Conservation (phyloP, 2,113 vertebrate species). For the Dromiciops gliroides region DNA sequence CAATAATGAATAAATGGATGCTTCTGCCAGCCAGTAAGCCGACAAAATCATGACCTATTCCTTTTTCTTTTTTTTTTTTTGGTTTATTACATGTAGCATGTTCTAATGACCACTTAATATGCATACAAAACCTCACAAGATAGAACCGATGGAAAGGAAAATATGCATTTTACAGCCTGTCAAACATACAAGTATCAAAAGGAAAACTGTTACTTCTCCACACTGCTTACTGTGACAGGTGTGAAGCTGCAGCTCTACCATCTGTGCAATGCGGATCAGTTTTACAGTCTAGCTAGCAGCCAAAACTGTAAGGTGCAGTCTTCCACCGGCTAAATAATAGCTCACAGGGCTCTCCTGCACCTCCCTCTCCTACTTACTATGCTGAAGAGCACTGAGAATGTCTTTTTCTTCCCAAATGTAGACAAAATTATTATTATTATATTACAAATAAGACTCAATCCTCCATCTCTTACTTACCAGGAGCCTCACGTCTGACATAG, state of each 20-base stretch:
- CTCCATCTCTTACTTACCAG: background rate
- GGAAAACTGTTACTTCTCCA: slow-evolving; percentile 2
- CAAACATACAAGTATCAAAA: background rate
- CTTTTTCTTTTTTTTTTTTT: no score
- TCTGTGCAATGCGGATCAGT: background rate
- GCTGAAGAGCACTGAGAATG: background rate
- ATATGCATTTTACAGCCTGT: background rate
- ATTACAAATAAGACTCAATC: background rate
- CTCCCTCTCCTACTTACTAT: background rate
- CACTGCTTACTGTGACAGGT: background rate
- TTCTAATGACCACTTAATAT: background rate
- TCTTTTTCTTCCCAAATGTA: background rate
- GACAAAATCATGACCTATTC: background rate
- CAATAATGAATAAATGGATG: background rate
- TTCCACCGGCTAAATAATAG: background rate
- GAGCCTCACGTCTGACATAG: background rate
- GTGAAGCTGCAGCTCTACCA: background rate
- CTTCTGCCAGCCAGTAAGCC: background rate
- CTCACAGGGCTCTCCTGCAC: background rate
- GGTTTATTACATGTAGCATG: background rate
- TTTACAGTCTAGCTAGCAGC: background rate
- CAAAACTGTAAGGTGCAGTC: background rate
- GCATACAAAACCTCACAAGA: background rate
- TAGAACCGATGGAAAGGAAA: background rate
- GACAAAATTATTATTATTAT: background rate